phyloP scores from a whole-genome alignment of 1,140 invertebrate species.

The Mercenaria mercenaria region DNA sequence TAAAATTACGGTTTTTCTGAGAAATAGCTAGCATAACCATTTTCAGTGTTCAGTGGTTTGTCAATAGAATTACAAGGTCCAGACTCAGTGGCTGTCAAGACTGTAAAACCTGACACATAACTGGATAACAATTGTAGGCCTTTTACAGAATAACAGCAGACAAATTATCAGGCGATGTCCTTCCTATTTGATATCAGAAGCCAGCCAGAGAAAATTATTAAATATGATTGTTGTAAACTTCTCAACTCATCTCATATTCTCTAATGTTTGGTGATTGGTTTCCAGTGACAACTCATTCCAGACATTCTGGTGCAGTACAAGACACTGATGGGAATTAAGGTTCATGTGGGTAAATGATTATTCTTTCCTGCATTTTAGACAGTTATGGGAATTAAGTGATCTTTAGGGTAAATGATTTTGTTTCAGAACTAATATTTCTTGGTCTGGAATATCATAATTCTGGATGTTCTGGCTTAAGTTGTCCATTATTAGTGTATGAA shows the following conservation, averaged over 20 bases:
- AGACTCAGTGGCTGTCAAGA: background rate
- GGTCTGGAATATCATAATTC: background rate
- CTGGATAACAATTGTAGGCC: background rate
- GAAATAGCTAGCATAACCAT: too few relatives aligned
- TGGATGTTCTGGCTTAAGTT: background rate
- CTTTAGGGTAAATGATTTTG: slow-evolving; percentile 4
- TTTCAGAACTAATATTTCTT: background rate
- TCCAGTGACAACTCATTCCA: background rate
- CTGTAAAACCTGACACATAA: background rate
- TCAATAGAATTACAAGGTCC: too few relatives aligned
- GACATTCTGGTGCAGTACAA: background rate
- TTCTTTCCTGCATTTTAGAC: background rate
- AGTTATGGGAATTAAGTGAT: slow-evolving; percentile 8
- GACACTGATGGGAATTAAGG: slow-evolving; percentile 2
- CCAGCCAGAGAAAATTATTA: background rate
- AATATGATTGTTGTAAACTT: background rate
- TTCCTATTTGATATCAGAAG: background rate
- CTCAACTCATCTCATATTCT: background rate
- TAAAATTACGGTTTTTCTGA: too few relatives aligned
- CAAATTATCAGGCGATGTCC: background rate
- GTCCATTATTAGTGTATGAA: background rate
- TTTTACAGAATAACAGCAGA: background rate
- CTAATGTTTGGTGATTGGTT: background rate
- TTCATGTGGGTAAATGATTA: background rate
- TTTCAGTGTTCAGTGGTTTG: too few relatives aligned